Conservation (phyloP, 2,888 invertebrate genomes). For the Malthinus seriepunctatus region DNA sequence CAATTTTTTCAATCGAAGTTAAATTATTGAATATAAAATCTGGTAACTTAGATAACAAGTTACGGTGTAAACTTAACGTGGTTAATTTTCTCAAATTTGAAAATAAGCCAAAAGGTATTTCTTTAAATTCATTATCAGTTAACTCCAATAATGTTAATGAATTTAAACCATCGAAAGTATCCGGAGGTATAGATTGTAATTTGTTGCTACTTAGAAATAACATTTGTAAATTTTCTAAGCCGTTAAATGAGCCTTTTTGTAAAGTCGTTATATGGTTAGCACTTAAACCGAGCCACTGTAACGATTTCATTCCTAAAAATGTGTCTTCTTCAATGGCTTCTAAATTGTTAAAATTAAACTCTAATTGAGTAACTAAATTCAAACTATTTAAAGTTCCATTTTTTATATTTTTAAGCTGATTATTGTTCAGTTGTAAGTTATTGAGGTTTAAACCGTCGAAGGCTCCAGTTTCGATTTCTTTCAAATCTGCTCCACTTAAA, state of each 20-base stretch:
- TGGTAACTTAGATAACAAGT: neutral
- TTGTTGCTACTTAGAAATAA: slow-evolving; percentile 2
- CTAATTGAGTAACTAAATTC: neutral
- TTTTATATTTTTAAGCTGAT: neutral
- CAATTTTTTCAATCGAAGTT: neutral
- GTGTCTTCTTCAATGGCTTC: neutral
- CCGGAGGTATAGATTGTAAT: neutral
- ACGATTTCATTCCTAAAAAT: slow-evolving; percentile 6
- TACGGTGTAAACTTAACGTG: slow-evolving; percentile 1
- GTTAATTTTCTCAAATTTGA: neutral
- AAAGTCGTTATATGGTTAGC: neutral
- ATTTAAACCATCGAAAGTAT: neutral
- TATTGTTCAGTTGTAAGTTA: slow-evolving; percentile 6
- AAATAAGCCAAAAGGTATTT: slow-evolving; percentile 2
- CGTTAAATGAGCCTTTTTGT: slow-evolving; percentile 7
- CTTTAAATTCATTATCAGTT: neutral
- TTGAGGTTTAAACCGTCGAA: slow-evolving; percentile 1
- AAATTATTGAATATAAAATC: slow-evolving; percentile 2
- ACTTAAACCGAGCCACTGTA: neutral
- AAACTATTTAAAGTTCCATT: slow-evolving; percentile 1
- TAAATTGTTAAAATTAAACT: neutral
- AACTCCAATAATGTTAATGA: neutral
- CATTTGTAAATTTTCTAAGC: neutral
- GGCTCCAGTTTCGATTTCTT: slow-evolving; percentile 5
- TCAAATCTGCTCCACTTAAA: neutral